Evolutionary conservation across 2,797 vertebrate genomes (phyloP), one percentile per base, ranked within the genome.

Genomic region (Furcifer pardalis): DNA sequence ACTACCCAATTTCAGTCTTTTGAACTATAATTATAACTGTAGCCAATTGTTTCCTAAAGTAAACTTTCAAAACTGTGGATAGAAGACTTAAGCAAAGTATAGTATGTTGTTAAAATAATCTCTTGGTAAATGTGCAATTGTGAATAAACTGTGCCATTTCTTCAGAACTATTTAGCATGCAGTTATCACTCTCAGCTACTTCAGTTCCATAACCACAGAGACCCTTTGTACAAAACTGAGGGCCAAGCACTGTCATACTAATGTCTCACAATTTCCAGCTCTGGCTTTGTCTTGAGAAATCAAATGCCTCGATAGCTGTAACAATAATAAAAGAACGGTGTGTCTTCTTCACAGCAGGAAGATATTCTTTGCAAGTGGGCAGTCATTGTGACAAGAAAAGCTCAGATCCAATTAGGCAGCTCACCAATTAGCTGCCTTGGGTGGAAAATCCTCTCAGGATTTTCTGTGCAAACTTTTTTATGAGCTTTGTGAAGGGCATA

Each of bases 321-420:
- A 85, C 52, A 87, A 74, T 81, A 91, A 86, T 77, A 88, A 40
- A 82, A 86, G 81, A 76, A 7, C 62, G 82, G 72, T 0, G 72
- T 0, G 27, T 60, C 81, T 90, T 77, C 63, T 76, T 92, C 87
- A 74, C 91, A 92, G 90, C 78, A 91, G 87, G 91, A 83, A 80
- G 93, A 77, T 80, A 90, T 62, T 91, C 86, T 88, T 84, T 90
- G 83, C 82, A 86, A 84, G 72, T 85, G 89, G 87, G 88, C 84
- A 90, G 76, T 91, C 89, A 76, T 62, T 82, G 90, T 91, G 90
- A 91, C 87, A 94, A 91, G 77, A 81, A 84, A 84, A 81, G 49
- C 40, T 42, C 86, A 44, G 35, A 84, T 91, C 88, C 87, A 92
- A 92, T 92, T 93, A 94, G 91, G 84, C 90, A 78, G 72, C 37